phyloP scores from a whole-genome alignment of 2,888 invertebrate species.

The Tetramorium bicarinatum region DNA sequence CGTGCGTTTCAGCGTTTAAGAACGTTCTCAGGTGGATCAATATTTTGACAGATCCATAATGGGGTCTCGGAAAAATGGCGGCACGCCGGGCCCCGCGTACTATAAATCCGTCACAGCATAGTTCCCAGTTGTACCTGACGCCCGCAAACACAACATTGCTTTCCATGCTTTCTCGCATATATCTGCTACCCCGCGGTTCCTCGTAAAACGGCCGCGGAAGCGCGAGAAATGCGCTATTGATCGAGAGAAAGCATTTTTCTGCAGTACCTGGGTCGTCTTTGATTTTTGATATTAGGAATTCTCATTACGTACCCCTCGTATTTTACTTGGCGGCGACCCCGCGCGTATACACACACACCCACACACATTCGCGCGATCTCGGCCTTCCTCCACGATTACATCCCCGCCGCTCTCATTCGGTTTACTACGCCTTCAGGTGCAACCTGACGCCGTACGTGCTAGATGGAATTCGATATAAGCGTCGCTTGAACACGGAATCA shows the following conservation, averaged over 20 bases:
- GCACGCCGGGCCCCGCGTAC: constrained; percentile 25
- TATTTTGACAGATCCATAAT: constrained; percentile 50
- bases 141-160: constrained; percentile 55
- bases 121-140: constrained; percentile 53
- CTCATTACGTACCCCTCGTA: constrained; percentile 52
- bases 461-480: constrained; percentile 58
- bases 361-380: neutral
- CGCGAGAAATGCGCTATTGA: constrained; percentile 39
- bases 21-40: constrained; percentile 24
- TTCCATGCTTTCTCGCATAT: constrained; percentile 26
- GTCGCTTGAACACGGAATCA: constrained; percentile 57
- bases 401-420: constrained; percentile 51
- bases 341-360: neutral
- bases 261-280: constrained; percentile 16
- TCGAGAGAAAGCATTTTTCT: constrained; percentile 27
- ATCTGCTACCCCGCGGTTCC: neutral
- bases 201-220: neutral
- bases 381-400: constrained; percentile 44
- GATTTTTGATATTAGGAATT: constrained; percentile 55
- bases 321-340: constrained; percentile 43
- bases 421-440: constrained; percentile 57
- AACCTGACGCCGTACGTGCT: constrained; percentile 57
- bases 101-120: constrained; percentile 53
- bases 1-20: neutral
- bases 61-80: constrained; percentile 35